Conservation (phyloP, 2,113 vertebrate species). For the Cheilinus undulatus region DNA sequence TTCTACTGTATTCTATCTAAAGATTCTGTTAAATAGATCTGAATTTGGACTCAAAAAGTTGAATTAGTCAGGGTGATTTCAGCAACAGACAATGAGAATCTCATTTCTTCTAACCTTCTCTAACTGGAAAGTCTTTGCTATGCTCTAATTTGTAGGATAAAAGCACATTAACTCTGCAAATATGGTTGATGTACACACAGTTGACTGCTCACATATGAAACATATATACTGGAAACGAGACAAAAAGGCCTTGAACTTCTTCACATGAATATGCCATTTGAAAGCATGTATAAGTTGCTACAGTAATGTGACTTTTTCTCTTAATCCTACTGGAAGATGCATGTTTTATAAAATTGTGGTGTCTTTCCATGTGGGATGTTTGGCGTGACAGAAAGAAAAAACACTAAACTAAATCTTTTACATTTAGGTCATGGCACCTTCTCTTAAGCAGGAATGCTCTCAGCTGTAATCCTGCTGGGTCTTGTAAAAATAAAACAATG, state of each 20-base stretch:
- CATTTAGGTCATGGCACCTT: not conserved
- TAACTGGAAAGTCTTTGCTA: not conserved
- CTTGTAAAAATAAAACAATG: not conserved
- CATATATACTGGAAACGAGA: not conserved
- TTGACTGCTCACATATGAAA: not conserved
- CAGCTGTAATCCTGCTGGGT: not conserved
- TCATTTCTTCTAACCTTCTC: not conserved
- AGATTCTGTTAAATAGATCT: too few relatives aligned
- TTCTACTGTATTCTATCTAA: too few relatives aligned
- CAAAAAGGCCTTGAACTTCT: too few relatives aligned
- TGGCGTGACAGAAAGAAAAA: not conserved
- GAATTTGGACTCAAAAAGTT: not conserved
- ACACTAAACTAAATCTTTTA: not conserved
- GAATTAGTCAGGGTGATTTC: not conserved
- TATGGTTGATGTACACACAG: not conserved
- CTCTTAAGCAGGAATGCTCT: not conserved
- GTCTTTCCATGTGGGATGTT: too few relatives aligned
- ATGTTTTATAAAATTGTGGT: not conserved
- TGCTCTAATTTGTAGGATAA: not conserved
- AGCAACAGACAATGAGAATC: not conserved
- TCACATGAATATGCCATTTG: not conserved
- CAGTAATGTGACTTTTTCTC: not conserved
- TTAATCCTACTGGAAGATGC: not conserved
- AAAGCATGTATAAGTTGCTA: not conserved
- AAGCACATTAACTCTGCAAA: not conserved